Percentiles rank a stretch among this genome's conserved stretches.
phyloP scores from a whole-genome alignment of 37 sponge, comb jelly and placozoan genomes.

The Aphrocallistes beatrix region DNA sequence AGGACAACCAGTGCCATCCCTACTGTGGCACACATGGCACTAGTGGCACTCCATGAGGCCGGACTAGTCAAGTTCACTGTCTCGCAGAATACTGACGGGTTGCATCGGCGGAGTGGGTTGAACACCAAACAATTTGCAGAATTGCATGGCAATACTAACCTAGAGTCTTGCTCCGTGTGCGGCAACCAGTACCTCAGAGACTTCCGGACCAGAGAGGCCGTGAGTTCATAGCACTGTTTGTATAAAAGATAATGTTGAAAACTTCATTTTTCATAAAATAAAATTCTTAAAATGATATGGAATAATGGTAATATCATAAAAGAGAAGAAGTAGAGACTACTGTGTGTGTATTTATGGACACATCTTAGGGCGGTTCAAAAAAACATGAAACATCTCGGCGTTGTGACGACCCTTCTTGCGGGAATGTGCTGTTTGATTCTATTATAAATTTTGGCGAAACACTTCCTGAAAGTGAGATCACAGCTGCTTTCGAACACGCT shows the following conservation, averaged over 20 bases:
- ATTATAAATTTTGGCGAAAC: constrained; percentile 81
- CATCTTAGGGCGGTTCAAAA: constrained; percentile 38
- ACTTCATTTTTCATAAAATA: too few species aligned
- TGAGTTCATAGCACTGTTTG: not conserved
- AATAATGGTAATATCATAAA: too few species aligned
- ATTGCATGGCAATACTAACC: constrained; percentile 82
- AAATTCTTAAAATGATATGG: too few species aligned
- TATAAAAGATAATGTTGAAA: too few species aligned
- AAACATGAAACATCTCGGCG: constrained; percentile 50
- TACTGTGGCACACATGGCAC: constrained; percentile 67
- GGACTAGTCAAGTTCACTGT: constrained; percentile 57
- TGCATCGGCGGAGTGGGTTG: constrained; percentile 71
- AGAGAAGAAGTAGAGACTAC: too few species aligned
- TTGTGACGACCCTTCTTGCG: constrained; percentile 63
- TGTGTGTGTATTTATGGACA: too few species aligned
- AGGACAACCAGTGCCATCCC: constrained; percentile 46
- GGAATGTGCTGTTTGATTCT: constrained; percentile 50
- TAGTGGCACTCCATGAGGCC: constrained; percentile 59
- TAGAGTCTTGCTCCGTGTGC: constrained; percentile 67
- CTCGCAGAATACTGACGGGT: constrained; percentile 73
- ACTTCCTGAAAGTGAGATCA: constrained; percentile 52
- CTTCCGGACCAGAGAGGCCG: constrained; percentile 54
- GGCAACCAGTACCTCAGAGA: constrained; percentile 64
- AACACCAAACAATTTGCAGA: constrained; percentile 48
- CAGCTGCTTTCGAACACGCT: constrained; percentile 47